phyloP scores from a whole-genome alignment of 2,888 invertebrate species.

The Parnassius glacialis region DNA sequence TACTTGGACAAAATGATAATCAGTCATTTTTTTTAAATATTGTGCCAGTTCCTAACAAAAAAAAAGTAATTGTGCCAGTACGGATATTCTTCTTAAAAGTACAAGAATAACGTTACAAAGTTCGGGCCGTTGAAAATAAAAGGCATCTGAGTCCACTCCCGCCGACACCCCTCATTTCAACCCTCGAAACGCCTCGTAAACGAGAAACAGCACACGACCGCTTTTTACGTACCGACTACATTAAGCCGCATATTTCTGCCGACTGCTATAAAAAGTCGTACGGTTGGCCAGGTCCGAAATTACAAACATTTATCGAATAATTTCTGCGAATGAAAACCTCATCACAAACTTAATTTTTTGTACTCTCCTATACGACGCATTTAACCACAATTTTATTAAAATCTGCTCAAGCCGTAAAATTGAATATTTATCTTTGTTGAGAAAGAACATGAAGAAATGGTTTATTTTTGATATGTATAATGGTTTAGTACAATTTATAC shows the following conservation, averaged over 20 bases:
- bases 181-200: conserved; percentile 22
- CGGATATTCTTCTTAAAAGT: too few relatives aligned
- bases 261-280: conserved; percentile 17
- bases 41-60: too few relatives aligned
- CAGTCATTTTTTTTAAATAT: too few relatives aligned
- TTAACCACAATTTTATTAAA: not conserved
- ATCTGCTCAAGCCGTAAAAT: too few relatives aligned
- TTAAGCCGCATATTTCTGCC: conserved; percentile 19
- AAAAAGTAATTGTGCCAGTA: too few relatives aligned
- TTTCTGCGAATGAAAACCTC: conserved; percentile 6
- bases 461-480: too few relatives aligned
- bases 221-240: conserved; percentile 18
- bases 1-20: too few relatives aligned
- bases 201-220: conserved; percentile 17
- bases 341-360: not conserved
- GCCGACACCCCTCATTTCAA: conserved; percentile 1
- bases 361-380: not conserved
- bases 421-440: too few relatives aligned
- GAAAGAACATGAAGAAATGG: too few relatives aligned
- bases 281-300: conserved; percentile 10
- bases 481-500: too few relatives aligned
- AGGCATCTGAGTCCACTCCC: conserved; percentile 39
- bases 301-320: conserved; percentile 17
- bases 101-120: conserved; percentile 45
- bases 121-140: conserved; percentile 43